A percentile compares a stretch with the other conserved stretches of the same genome.
Evolutionary conservation across 2,888 invertebrate species (phyloP).

Genomic region (Oligia strigilis): DNA sequence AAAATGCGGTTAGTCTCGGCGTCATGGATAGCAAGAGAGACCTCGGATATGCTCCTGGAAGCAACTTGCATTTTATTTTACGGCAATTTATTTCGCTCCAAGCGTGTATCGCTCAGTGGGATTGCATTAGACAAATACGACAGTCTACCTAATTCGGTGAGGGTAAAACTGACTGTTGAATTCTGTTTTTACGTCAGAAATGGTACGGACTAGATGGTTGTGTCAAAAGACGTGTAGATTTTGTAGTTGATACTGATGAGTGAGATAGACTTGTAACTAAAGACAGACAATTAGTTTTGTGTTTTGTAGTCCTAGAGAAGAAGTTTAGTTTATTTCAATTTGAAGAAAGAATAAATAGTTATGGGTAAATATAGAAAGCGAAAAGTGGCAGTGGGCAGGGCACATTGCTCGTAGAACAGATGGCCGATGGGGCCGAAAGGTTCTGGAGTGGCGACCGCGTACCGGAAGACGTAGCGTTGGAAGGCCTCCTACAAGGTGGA

Average conservation of each 20-base stretch:
- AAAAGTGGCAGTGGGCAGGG: too few species aligned
- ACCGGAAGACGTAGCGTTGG: too few species aligned
- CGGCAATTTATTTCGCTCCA: slow-evolving; percentile 79
- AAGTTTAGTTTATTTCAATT: neutral
- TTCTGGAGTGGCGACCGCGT: too few species aligned
- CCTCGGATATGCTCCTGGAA: slow-evolving; percentile 34
- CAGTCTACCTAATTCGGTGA: slow-evolving; percentile 67
- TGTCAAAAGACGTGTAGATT: neutral
- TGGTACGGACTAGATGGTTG: neutral
- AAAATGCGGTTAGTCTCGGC: slow-evolving; percentile 52
- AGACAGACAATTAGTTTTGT: too few species aligned
- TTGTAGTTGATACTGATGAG: neutral
- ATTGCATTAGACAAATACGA: slow-evolving; percentile 80
- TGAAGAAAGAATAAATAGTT: neutral
- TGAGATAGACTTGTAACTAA: neutral
- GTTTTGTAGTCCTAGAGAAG: neutral
- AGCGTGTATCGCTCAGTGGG: slow-evolving; percentile 72
- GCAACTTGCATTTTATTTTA: slow-evolving; percentile 76
- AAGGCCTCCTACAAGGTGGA: too few species aligned
- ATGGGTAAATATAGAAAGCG: neutral
- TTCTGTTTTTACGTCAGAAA: slow-evolving; percentile 26
- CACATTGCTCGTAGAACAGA: too few species aligned
- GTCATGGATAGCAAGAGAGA: slow-evolving; percentile 41
- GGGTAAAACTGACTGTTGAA: slow-evolving; percentile 38
- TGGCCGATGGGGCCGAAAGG: too few species aligned